Conservation (phyloP, 2,888 invertebrate genomes). For the Amorpha juglandis region DNA sequence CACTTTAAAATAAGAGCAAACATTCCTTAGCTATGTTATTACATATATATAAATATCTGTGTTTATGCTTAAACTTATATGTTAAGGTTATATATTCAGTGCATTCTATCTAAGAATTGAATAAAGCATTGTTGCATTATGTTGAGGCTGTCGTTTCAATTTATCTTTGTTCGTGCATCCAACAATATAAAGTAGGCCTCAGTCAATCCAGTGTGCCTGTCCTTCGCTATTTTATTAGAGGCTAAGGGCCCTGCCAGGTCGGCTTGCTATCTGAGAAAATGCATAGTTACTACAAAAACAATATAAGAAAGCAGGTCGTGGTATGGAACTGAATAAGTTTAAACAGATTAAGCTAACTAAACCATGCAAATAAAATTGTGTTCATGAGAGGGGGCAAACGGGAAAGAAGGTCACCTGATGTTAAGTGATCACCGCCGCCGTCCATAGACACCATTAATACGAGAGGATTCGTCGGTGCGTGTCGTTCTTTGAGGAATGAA, state of each 20-base stretch:
- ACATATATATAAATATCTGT: no score
- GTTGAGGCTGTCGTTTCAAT: conserved; percentile 54
- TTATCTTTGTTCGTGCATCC: conserved; percentile 71
- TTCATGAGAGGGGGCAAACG: no score
- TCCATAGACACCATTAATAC: no score
- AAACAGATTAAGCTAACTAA: no score
- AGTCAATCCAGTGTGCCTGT: conserved; percentile 33
- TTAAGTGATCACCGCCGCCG: no score
- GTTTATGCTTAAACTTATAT: no score
- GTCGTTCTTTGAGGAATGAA: no score
- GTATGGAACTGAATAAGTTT: background rate
- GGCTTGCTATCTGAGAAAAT: conserved; percentile 13
- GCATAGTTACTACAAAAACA: conserved; percentile 1
- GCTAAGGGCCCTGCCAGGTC: conserved; percentile 15
- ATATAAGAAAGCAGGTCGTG: background rate
- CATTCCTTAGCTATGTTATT: no score
- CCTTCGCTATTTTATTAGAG: conserved; percentile 23
- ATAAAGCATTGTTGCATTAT: conserved; percentile 17
- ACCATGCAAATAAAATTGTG: background rate
- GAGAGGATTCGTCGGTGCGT: no score
- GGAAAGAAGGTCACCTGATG: no score
- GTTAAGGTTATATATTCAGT: no score
- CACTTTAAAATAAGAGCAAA: no score
- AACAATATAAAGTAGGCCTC: conserved; percentile 35
- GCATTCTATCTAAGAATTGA: conserved; percentile 3